Evolutionary conservation across 2,888 invertebrate species (phyloP), one percentile per base, ranked within the genome.

Genomic region (Torymus auratus): DNA sequence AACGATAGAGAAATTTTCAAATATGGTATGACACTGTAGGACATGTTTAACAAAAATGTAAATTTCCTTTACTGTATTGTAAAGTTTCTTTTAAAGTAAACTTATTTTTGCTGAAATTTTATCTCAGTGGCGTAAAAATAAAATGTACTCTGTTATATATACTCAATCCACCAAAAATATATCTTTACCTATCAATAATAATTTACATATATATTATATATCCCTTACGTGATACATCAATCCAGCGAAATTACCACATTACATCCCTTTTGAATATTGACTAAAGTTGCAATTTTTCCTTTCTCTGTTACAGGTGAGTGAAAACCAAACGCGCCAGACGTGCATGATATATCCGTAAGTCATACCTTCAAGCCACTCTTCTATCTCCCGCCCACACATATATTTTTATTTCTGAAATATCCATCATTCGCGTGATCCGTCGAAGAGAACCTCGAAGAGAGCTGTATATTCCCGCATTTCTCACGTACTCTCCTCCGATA

Each of bases 241-340:
- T 41, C 41, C 7, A 41, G 1, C 41, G 0, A 41, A 41, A 41
- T 41, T 41, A 41, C 7, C 41, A 62, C 62, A 14, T n/a, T 12
- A 62, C 50, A 1, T n/a, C 14, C n/a, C 1, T 13, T 41, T 13
- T 7, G 10, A 15, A 41, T 60, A 20, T 60, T 17, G 4, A 11
- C 71, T 84, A 83, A 85, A 5, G 0, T 58, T 53, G 55, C 23
- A 0, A 23, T 83, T 83, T 64, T n/a, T 28, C 74, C 83, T 41
- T 71, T 82, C 14, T 81, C 28, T 86, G 85, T 87, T 87, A n/a
- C 85, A 87, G 87, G 87, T 87, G 83, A 87, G 87, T 85, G 60
- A 41, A 81, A 73, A 61, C 17, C n/a, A 73, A 58, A 55, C 61
- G 53, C 70, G 74, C 67, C 61, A 70, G 71, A 68, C 1, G 61